Evolutionary conservation across 2,797 vertebrate genomes (phyloP).

Genomic region (Manis crassicaudata): DNA sequence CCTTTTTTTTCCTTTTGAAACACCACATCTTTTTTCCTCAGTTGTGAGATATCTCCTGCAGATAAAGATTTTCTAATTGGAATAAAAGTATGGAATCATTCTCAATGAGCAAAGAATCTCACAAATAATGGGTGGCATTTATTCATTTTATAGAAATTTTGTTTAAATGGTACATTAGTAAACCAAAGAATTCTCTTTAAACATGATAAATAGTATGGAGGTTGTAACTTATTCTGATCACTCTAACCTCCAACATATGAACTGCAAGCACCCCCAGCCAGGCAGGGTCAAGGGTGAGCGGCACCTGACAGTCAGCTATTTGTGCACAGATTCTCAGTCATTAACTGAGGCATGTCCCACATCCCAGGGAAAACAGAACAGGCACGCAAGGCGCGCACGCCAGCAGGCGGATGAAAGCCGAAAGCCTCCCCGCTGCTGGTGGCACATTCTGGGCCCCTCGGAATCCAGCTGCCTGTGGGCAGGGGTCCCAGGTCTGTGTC

Average conservation of each 20-base stretch:
- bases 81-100: not conserved
- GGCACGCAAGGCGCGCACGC: not conserved
- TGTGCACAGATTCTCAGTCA: not conserved
- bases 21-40: not conserved
- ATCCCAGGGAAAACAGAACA: not conserved
- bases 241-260: not conserved
- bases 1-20: not conserved
- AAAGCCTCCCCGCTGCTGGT: not conserved
- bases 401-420: not conserved
- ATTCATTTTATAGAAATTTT: not conserved
- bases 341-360: not conserved
- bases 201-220: not conserved
- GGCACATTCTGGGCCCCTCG: not conserved
- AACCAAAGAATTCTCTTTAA: not conserved
- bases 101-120: not conserved
- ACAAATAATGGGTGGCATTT: not conserved
- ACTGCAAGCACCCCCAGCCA: not conserved
- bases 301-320: too few relatives aligned
- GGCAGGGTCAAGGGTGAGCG: not conserved
- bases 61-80: not conserved
- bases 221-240: not conserved
- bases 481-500: not conserved
- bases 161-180: not conserved
- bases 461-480: not conserved
- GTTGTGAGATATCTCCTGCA: not conserved